Evolutionary conservation across 2,888 invertebrate genomes (phyloP), one percentile per base, ranked within the genome.

Genomic region (Deilephila elpenor): DNA sequence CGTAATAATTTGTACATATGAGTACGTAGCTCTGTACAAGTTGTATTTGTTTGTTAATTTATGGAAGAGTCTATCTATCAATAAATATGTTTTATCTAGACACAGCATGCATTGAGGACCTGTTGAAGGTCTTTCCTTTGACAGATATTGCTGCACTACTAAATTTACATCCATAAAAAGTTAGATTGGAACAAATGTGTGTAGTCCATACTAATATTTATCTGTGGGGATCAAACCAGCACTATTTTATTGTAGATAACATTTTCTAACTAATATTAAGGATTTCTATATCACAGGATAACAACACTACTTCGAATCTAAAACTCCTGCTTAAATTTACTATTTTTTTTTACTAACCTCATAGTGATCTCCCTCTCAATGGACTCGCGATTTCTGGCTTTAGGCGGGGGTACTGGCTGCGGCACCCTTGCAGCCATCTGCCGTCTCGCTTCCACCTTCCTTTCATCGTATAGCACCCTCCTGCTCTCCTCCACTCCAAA

Each of bases 281-380:
- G 34, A 34, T 6, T 34, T 34, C 5, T 3, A 6, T 34, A 1
- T 8, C 37, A 37, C 7, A 37, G 6, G 7, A 37, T 37, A 37
- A 6, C 25, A 25, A 25, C 25, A 25, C 25, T 37, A 37, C 59
- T 59, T 7, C 0, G 20, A 20, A n/a, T 59, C 6, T 59, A 19
- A 3, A n/a, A 56, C 3, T 59, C 3, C 0, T 59, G 8, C 7
- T 20, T 8, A 3, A 20, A 8, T 3, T 4, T 8, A 59, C n/a
- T 0, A 34, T 29, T 17, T 17, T 11, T 5, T 20, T 0, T 2
- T 5, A 67, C 25, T 67, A 71, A 93, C 95, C 95, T 94, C 93
- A 95, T 94, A 59, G 93, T 94, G 34, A 95, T 94, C 77, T 95
- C 95, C 71, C 95, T 88, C 75, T 95, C 95, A 25, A 93, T 88